These are phyloP conservation scores for Pachydiplax longipennis DNA, from an alignment of 2,888 invertebrate species.

Conservation along the genomic window DNA sequence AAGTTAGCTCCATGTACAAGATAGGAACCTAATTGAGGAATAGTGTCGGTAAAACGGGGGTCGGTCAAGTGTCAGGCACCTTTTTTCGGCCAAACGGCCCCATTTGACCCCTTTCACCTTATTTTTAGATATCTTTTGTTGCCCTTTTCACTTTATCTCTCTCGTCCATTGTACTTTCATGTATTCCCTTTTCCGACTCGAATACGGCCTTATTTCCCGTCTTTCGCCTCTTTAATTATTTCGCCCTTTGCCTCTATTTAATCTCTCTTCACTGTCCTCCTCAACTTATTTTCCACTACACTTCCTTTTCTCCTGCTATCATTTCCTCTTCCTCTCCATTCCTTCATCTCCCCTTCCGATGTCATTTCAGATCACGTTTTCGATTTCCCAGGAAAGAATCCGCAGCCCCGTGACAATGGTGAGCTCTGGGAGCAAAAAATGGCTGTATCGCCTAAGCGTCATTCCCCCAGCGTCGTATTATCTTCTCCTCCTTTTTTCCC, in stretches of 20 bases:
- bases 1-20: too few relatives aligned
- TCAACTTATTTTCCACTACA: not conserved
- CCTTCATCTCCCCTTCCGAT: not conserved
- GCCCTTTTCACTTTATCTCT: not conserved
- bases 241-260: not conserved
- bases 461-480: constrained; percentile 14
- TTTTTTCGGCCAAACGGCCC: too few relatives aligned
- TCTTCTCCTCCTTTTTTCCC: not conserved
- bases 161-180: not conserved
- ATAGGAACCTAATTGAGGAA: too few relatives aligned
- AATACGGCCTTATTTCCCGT: not conserved
- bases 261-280: not conserved
- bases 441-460: constrained; percentile 3
- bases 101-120: not conserved
- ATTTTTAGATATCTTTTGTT: not conserved
- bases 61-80: too few relatives aligned
- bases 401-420: not conserved
- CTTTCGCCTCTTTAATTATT: not conserved
- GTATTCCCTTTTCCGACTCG: not conserved
- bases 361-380: constrained; percentile 33
- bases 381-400: constrained; percentile 10
- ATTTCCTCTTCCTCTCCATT: not conserved
- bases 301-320: not conserved
- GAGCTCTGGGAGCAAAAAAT: not conserved
- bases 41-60: too few relatives aligned